Percentiles rank a stretch among this genome's conserved stretches.
These are phyloP conservation scores for Cybosia mesomella DNA, from an alignment of 2,888 invertebrate genomes.

Conservation along the genomic window DNA sequence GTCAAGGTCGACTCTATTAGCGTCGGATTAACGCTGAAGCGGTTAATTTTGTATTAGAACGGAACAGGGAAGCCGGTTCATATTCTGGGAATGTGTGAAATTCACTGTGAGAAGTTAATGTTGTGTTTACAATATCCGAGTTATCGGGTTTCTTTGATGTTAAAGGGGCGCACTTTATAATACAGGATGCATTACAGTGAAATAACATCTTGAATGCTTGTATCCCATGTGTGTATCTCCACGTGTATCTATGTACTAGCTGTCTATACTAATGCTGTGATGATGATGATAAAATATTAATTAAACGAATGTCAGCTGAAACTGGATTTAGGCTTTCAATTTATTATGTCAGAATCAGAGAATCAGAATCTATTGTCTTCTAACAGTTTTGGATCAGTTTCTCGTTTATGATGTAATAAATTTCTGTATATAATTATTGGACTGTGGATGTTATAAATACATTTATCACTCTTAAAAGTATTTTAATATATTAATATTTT, in stretches of 20 bases:
- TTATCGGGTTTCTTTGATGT: slow-evolving; percentile 61
- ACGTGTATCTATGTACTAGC: not conserved
- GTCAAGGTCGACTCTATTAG: slow-evolving; percentile 75
- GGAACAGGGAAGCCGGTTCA: slow-evolving; percentile 57
- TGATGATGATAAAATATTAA: not conserved
- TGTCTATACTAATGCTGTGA: not conserved
- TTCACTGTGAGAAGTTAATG: slow-evolving; percentile 46
- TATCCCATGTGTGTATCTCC: slow-evolving; percentile 12
- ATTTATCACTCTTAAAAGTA: not conserved
- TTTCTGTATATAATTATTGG: not conserved
- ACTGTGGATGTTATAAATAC: not conserved
- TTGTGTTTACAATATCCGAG: slow-evolving; percentile 55
- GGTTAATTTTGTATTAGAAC: slow-evolving; percentile 61
- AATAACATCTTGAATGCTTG: slow-evolving; percentile 27
- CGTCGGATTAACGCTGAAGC: slow-evolving; percentile 62
- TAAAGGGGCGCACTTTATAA: slow-evolving; percentile 46
- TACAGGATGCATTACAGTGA: slow-evolving; percentile 49
- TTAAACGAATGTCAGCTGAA: not conserved
- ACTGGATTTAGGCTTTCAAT: slow-evolving; percentile 24
- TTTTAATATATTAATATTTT: not conserved
- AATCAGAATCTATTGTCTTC: not conserved
- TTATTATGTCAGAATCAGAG: slow-evolving; percentile 30
- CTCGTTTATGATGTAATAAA: slow-evolving; percentile 28
- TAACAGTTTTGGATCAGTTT: slow-evolving; percentile 9
- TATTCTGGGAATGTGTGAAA: slow-evolving; percentile 55